These are phyloP conservation scores for Scortum barcoo DNA, from an alignment of 2,113 vertebrate species.

Conservation along the genomic window DNA sequence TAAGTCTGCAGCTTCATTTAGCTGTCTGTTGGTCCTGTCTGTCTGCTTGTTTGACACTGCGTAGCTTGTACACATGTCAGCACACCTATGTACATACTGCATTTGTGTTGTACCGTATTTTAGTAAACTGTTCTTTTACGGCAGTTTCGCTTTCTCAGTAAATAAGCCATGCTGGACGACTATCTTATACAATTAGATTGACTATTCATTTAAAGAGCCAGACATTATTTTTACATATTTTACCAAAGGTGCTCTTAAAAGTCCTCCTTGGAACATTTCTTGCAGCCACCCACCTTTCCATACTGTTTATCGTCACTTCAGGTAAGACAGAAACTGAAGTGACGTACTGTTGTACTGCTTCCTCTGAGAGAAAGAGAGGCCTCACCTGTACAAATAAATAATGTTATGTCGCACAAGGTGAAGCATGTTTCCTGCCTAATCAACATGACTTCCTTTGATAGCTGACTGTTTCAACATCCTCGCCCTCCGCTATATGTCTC, in stretches of 20 bases:
- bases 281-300: neutral
- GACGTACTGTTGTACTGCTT: neutral
- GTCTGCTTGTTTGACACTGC: neutral
- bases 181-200: too few species aligned
- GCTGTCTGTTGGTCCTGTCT: neutral
- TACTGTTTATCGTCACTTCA: constrained; percentile 19
- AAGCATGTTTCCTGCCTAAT: constrained; percentile 68
- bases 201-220: too few species aligned
- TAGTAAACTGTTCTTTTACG: too few species aligned
- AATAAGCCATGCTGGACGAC: too few species aligned
- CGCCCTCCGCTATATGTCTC: constrained; percentile 33
- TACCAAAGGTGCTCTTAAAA: neutral
- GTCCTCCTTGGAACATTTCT: neutral
- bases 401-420: constrained; percentile 45
- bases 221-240: too few species aligned
- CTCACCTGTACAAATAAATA: constrained; percentile 65
- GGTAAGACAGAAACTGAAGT: constrained; percentile 27
- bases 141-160: too few species aligned
- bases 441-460: constrained; percentile 71
- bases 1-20: neutral
- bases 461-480: constrained; percentile 67
- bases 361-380: constrained; percentile 10
- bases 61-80: neutral
- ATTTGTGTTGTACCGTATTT: neutral
- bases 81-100: neutral